A percentile compares a stretch with the other conserved stretches of the same genome.
phyloP scores from a whole-genome alignment of 2,888 invertebrate species.

The Caradrina kadenii region DNA sequence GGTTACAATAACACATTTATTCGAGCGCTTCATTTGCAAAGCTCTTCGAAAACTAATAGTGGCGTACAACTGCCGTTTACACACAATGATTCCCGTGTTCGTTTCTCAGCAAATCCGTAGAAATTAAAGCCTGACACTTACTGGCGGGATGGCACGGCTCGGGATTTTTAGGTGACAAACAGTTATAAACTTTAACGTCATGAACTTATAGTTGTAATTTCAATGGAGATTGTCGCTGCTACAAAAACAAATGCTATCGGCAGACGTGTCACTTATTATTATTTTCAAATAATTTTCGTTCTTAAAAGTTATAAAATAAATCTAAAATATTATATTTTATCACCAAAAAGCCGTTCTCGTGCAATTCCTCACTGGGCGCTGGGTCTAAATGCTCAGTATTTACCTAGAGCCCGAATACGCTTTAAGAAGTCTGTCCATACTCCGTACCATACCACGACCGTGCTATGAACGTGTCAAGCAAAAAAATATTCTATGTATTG shows the following conservation, averaged over 20 bases:
- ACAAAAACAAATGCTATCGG: neutral
- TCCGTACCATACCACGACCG: no score
- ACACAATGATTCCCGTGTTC: slow-evolving; percentile 67
- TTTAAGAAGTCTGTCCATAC: slow-evolving; percentile 3
- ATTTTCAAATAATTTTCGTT: neutral
- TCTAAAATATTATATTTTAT: no score
- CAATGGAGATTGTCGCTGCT: neutral
- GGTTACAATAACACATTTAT: neutral
- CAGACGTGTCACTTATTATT: neutral
- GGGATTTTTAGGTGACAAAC: neutral
- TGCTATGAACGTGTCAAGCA: no score
- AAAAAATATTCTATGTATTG: no score
- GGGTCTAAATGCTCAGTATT: slow-evolving; percentile 60
- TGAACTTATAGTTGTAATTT: neutral
- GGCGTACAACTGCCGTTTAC: slow-evolving; percentile 42
- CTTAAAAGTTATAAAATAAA: no score
- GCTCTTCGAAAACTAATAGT: slow-evolving; percentile 23
- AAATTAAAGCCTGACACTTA: slow-evolving; percentile 62
- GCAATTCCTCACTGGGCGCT: neutral
- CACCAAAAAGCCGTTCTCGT: no score
- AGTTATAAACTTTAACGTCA: no score
- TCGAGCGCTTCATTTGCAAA: slow-evolving; percentile 15
- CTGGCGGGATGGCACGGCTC: neutral
- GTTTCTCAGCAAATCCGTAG: slow-evolving; percentile 70
- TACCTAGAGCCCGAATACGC: slow-evolving; percentile 48